Evolutionary conservation across 2,888 invertebrate species (phyloP).

Genomic region (Sminthurinus aureus): DNA sequence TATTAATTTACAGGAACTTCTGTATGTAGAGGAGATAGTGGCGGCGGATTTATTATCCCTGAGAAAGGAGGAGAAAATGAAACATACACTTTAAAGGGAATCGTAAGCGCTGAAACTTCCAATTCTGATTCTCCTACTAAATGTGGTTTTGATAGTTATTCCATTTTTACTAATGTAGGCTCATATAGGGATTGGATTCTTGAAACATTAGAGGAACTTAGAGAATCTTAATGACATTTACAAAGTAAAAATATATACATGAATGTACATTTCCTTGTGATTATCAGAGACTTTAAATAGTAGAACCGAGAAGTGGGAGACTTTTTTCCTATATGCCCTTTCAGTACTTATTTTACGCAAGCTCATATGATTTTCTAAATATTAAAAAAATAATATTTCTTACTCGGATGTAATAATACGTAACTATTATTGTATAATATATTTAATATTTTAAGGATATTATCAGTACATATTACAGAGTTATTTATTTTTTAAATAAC

Average conservation of each 20-base stretch:
- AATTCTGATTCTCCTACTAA: neutral
- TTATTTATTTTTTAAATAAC: too few relatives aligned
- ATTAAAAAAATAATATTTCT: too few relatives aligned
- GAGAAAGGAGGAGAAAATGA: slow-evolving; percentile 8
- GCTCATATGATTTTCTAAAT: too few relatives aligned
- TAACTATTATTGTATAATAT: too few relatives aligned
- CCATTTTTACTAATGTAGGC: slow-evolving; percentile 14
- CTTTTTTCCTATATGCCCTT: too few relatives aligned
- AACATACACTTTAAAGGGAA: slow-evolving; percentile 23
- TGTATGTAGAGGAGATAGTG: slow-evolving; percentile 5
- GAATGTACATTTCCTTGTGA: too few relatives aligned
- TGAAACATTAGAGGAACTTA: slow-evolving; percentile 23
- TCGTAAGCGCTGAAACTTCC: slow-evolving; percentile 13
- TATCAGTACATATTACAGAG: too few relatives aligned
- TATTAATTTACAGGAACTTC: neutral
- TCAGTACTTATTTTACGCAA: too few relatives aligned
- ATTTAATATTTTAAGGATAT: too few relatives aligned
- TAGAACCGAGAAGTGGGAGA: too few relatives aligned
- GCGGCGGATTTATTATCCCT: slow-evolving; percentile 9
- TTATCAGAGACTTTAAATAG: too few relatives aligned
- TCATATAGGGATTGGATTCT: slow-evolving; percentile 17
- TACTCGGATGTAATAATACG: too few relatives aligned
- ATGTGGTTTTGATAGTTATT: neutral
- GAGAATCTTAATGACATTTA: neutral
- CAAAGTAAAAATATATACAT: neutral